Evolutionary conservation across 2,113 vertebrate species (phyloP), one percentile per base, ranked within the genome.

Genomic region (Eurypyga helias): DNA sequence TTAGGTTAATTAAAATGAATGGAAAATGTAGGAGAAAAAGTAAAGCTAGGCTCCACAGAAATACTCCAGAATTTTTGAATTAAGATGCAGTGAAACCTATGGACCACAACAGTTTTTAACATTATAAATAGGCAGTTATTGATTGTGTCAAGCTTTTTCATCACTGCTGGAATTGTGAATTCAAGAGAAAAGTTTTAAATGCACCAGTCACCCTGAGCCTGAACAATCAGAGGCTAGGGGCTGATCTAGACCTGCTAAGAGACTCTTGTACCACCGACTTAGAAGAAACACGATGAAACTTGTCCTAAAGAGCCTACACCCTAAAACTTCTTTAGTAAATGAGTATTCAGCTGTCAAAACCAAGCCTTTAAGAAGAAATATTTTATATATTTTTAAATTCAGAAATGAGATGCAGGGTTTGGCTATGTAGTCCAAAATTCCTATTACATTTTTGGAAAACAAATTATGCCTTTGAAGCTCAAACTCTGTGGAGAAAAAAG

Each of bases 361-460:
- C 55, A 78, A 73, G 3, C 12, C 11, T 62, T 62, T 8, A 48
- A 23, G 79, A 75, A 62, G 0, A 45, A 13, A 20, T 43, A 11
- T 11, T 36, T 34, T 13, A 6, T 34, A 41, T 52, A 7, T 33
- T 6, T 2, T 18, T n/a, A 23, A 95, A 93, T 95, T 94, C 65
- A 91, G 80, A 90, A 90, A 72, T 41, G 33, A 91, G 21, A 82
- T 81, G 6, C 88, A 92, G 60, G 14, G 14, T 81, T 91, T 97
- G 73, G 13, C 13, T 93, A 24, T 41, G n/a, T 67, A 91, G 58
- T 62, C 60, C 52, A 82, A 93, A 93, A 72, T 89, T 91, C 33
- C 86, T 82, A 43, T 71, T 97, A 84, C 78, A 93, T 81, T 36
- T 97, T 64, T 66, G 45, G 65, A 92, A 95, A 83, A 75, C 33